These are phyloP conservation scores for Casuarius casuarius DNA, from an alignment of 2,113 vertebrate species.

Conservation along the genomic window DNA sequence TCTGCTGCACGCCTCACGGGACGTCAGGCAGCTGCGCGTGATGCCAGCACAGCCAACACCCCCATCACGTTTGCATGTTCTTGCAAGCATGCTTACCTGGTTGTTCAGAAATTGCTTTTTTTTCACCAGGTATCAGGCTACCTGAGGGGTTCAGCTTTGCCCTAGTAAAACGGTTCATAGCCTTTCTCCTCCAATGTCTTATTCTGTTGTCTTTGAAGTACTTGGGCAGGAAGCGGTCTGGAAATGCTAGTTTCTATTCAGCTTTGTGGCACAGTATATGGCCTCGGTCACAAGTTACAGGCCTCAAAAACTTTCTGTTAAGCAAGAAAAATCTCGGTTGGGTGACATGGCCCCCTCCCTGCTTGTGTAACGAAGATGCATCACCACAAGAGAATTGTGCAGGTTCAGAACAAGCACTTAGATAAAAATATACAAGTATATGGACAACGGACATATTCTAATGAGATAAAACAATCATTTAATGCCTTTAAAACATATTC, in stretches of 20 bases:
- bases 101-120: neutral
- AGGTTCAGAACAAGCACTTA: neutral
- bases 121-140: neutral
- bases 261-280: neutral
- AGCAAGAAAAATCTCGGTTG: neutral
- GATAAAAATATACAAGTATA: neutral
- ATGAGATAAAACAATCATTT: neutral
- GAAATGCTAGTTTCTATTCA: neutral
- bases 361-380: neutral
- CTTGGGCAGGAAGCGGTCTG: neutral
- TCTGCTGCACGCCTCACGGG: neutral
- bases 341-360: neutral
- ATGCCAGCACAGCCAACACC: rapidly evolving
- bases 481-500: neutral
- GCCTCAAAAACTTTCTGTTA: neutral
- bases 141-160: neutral
- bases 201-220: neutral
- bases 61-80: neutral
- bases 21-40: neutral
- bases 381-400: neutral
- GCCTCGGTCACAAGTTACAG: neutral
- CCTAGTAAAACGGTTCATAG: neutral
- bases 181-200: neutral
- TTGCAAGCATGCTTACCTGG: neutral
- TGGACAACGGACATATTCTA: neutral